Conservation (phyloP, 2,797 vertebrate genomes). For the Garrulus glandarius region DNA sequence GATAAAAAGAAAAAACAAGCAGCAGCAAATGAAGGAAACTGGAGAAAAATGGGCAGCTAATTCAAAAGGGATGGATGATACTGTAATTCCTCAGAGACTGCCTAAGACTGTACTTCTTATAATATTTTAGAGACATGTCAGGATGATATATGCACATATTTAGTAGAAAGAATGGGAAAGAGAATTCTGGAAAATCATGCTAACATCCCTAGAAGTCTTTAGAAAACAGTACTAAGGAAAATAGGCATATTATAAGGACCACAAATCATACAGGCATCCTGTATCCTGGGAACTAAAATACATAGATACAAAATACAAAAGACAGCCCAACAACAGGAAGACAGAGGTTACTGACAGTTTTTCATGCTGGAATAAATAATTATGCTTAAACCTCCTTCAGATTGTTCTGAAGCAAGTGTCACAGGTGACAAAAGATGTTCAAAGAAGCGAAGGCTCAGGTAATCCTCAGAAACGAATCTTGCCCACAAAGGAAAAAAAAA, state of each 20-base stretch:
- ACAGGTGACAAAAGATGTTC: neutral
- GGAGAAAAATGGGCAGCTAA: neutral
- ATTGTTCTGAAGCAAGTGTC: fast-evolving
- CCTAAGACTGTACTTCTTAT: neutral
- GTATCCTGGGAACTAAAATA: neutral
- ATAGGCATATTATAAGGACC: neutral
- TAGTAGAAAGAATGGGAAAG: neutral
- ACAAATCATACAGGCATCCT: neutral
- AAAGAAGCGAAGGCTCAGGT: neutral
- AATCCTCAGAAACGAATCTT: neutral
- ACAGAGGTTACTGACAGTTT: neutral
- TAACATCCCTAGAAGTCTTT: neutral
- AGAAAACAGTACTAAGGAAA: neutral
- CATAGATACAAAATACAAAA: no score
- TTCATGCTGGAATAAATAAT: neutral
- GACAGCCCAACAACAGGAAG: neutral
- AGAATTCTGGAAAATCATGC: neutral
- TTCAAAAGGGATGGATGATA: neutral
- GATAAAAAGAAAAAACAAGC: neutral
- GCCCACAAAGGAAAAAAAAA: neutral
- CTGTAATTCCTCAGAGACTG: neutral
- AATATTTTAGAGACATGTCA: neutral
- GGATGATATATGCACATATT: neutral
- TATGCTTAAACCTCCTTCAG: neutral
- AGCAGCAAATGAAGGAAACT: neutral